Base-by-base conservation (phyloP, 2,888 invertebrate species). In the Calephelis perditalis region DNA sequence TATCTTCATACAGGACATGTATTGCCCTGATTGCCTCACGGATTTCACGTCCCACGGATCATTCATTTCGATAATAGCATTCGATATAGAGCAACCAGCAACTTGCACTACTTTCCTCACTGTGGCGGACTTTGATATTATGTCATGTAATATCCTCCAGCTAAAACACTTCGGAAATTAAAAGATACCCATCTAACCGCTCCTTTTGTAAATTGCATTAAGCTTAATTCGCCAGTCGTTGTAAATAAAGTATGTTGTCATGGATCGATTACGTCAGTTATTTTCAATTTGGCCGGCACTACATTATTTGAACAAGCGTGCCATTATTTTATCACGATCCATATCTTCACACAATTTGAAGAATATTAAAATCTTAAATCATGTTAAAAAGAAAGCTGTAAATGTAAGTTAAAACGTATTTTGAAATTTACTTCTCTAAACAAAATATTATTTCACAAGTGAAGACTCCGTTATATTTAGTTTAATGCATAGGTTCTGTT, bases 1-100 rank as follows among this genome's bases (percentile, higher is more conserved):
- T 68, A 95, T 91, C 90, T 93, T 94, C 78, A 96, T 95, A 71
- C 93, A 94, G 56, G 96, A 96, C 61, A 92, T 82, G 74, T 93
- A 94, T 63, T 86, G 84, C 59, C 79, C 78, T 4, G 81, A 73
- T 63, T 80, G 78, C 62, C 82, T 79, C 71, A 87, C 86, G 44
- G 82, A 84, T 70, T 90, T 90, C 11, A 89, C 90, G 65, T 87
- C 84, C 88, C 88, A 90, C 72, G 88, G 87, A 68, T 89, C 89
- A 70, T 90, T 81, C 91, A 91, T 91, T 59, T 69, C 76, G 71
- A 55, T 61, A 58, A 57, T 62, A 37, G 56, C 56, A 63, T 60
- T 56, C 37, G 59, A 57, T 59, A 47, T 52, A 57, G 54, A 40
- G 57, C 9, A 15, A 57, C 40, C 40, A 40, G 43, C 46, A 60